These are phyloP conservation scores for Drosophila nigritarsus DNA, from an alignment of 2,888 invertebrate genomes.

Conservation along the genomic window DNA sequence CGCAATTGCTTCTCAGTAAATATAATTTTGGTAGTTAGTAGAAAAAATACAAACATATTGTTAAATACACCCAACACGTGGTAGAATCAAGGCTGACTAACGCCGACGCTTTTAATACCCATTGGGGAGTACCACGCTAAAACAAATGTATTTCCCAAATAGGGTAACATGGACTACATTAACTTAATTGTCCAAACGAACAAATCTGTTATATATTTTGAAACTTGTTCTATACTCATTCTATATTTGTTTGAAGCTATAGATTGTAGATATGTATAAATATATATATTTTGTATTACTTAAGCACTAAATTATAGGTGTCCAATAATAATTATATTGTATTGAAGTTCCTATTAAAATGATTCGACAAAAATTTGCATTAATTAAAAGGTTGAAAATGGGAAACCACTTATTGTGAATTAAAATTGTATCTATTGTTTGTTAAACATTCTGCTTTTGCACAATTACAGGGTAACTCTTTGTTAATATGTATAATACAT, in stretches of 20 bases:
- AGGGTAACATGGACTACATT: background rate
- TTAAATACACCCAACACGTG: constrained; percentile 13
- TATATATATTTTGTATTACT: background rate
- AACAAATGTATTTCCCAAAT: background rate
- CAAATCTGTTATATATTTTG: background rate
- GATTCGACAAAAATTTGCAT: background rate
- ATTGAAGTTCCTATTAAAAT: background rate
- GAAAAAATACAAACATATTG: constrained; percentile 1
- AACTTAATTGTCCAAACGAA: background rate
- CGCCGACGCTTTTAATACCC: constrained; percentile 4
- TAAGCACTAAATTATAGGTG: background rate
- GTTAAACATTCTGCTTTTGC: background rate
- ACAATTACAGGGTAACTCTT: constrained; percentile 17
- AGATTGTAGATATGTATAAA: background rate
- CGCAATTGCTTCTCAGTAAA: constrained; percentile 15
- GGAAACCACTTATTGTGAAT: background rate
- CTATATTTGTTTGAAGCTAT: background rate
- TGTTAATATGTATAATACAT: background rate
- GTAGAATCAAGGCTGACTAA: background rate
- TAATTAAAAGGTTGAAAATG: background rate
- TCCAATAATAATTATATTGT: background rate
- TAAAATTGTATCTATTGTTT: background rate
- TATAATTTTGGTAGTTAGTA: constrained; percentile 6
- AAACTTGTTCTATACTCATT: background rate
- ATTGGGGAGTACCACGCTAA: background rate